Conservation (phyloP, 2,797 vertebrate genomes). For the Epinephelus malabaricus region DNA sequence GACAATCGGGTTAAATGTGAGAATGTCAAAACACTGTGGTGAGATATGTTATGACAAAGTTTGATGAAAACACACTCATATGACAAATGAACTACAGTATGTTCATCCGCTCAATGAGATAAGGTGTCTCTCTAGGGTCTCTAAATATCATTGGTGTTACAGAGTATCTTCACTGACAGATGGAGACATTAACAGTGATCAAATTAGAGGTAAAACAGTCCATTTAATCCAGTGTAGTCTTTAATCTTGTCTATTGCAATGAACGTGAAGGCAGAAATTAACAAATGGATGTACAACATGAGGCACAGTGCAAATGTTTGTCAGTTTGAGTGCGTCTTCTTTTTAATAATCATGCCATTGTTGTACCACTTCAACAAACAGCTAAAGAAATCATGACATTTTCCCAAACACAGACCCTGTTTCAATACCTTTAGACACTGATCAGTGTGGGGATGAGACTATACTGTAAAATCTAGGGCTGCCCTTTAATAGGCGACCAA, state of each 20-base stretch:
- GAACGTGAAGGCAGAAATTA: too few relatives aligned
- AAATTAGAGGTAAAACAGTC: neutral
- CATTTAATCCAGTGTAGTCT: neutral
- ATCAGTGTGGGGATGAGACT: too few relatives aligned
- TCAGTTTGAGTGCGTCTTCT: neutral
- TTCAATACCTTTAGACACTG: too few relatives aligned
- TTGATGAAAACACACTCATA: neutral
- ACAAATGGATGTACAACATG: neutral
- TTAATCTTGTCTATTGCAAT: neutral
- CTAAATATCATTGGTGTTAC: neutral
- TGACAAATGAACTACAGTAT: neutral
- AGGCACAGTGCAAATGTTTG: too few relatives aligned
- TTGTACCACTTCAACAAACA: neutral
- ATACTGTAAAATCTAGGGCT: too few relatives aligned
- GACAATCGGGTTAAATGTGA: slow-evolving; percentile 10
- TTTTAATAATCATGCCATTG: neutral
- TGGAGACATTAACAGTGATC: neutral
- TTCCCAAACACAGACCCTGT: too few relatives aligned
- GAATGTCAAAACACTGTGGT: slow-evolving; percentile 10
- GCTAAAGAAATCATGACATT: neutral
- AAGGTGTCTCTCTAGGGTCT: neutral
- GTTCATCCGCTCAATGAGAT: neutral
- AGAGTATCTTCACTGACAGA: neutral
- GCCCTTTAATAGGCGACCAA: too few relatives aligned
- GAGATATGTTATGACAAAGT: neutral